phyloP scores from a whole-genome alignment of 2,113 vertebrate species.

The Hippocampus barbouri region DNA sequence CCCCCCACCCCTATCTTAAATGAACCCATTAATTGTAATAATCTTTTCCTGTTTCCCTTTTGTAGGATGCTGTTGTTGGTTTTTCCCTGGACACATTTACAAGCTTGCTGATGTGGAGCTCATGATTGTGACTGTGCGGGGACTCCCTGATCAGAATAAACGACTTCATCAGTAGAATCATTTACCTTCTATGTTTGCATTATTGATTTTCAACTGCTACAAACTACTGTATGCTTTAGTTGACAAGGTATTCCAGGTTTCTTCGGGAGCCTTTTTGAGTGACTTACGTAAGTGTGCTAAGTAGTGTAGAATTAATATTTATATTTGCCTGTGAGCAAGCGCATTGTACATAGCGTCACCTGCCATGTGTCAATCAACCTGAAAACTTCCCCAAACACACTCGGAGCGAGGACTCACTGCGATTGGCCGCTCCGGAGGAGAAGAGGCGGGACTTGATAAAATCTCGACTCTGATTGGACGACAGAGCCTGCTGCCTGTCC shows the following conservation, averaged over 20 bases:
- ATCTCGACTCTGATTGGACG: slow-evolving; percentile 45
- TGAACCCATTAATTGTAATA: neutral
- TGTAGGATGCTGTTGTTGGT: slow-evolving; percentile 18
- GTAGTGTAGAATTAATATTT: neutral
- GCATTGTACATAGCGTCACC: slow-evolving; percentile 35
- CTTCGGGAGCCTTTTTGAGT: neutral
- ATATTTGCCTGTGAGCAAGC: neutral
- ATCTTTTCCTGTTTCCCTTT: slow-evolving; percentile 23
- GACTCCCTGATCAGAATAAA: slow-evolving; percentile 51
- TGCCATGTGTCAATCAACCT: slow-evolving; percentile 59
- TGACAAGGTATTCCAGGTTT: neutral
- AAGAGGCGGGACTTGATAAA: slow-evolving; percentile 39
- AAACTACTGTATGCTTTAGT: neutral
- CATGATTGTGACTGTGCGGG: slow-evolving; percentile 18
- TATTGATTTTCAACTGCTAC: slow-evolving; percentile 17
- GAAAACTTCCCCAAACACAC: slow-evolving; percentile 5
- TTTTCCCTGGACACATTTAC: slow-evolving; percentile 13
- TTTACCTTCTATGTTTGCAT: slow-evolving; percentile 25
- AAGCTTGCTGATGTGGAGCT: slow-evolving; percentile 9
- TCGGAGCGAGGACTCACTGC: neutral
- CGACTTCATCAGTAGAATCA: slow-evolving; percentile 23
- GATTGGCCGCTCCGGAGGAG: slow-evolving; percentile 44
- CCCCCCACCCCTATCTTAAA: too few species aligned
- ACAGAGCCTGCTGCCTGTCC: slow-evolving; percentile 7
- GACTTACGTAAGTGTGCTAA: neutral